Base-by-base conservation (phyloP, 2,113 vertebrate genomes). In the Poecilia latipinna region DNA sequence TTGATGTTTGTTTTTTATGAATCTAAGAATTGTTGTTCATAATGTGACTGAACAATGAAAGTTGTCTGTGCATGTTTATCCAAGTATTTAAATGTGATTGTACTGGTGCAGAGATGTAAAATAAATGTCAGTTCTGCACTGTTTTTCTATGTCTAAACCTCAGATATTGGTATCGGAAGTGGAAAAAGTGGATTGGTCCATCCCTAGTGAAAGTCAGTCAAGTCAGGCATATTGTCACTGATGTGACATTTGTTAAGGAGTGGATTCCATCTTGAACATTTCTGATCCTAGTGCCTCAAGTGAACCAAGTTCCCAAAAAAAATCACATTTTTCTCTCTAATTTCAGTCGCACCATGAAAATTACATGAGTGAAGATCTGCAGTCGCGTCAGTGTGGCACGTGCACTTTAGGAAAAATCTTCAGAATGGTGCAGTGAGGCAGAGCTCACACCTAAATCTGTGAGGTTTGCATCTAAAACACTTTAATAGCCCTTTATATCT, bases 271-370 rank as follows among this genome's bases (percentile, higher is more conserved):
- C 35, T 37, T 37, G 35, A 37, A 37, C 11, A 22, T 54, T 24
- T 8, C 51, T 57, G 51, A 57, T n/a, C 44, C 10, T 48, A 4
- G 17, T 7, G 44, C 44, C 17, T 19, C 13, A 17, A 48, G 44
- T 48, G 13, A 48, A 19, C 44, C 17, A 0, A 5, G 44, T 48
- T 48, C 44, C 15, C 15, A 48, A 19, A 37, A 29, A 35, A 19
- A 48, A 48, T 48, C 39, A 13, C 3, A 4, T 42, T 15, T 42
- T 48, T 48, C 44, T 48, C 63, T 48, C 66, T 35, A 19, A 54
- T 78, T 81, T 74, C 51, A 69, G 33, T n/a, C 65, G 64, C 72
- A 61, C 65, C 15, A 60, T 73, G 65, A 74, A 82, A 78, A 73
- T 75, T 39, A 33, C 13, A 68, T 73, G 70, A 75, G n/a, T 78